Evolutionary conservation across 2,797 vertebrate species (phyloP), one percentile per base, ranked within the genome.

Genomic region (Coreius guichenoti): DNA sequence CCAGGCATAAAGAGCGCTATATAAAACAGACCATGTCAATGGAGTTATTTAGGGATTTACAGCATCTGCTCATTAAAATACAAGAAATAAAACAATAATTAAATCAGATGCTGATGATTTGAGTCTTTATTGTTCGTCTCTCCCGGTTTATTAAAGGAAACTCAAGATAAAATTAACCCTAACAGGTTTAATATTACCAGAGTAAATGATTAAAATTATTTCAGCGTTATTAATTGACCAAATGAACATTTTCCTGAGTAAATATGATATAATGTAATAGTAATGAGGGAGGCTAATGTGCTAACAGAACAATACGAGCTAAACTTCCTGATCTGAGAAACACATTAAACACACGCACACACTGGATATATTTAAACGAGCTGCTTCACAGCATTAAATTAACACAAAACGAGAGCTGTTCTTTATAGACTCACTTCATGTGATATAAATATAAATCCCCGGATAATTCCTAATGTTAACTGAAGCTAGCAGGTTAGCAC

Each of bases 261-360:
- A 17, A 63, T 36, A 1, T 74, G 4, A 63, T 9, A 23, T 33
- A 61, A 67, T 29, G 39, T 51, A 8, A 26, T 21, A 43, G 63
- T 33, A 13, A 63, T 26, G 23, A 70, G 68, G 81, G 54, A 61
- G 29, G 82, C 82, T 84, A 69, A 78, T 31, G 36, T 77, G 82
- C 82, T 84, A 84, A 84, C 74, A 69, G 82, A 84, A 84, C 82
- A 84, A 84, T 84, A 69, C 82, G 33, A 78, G 61, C 73, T 58
- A 78, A 39, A 68, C 11, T 12, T 77, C 45, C 61, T 23, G 17
- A 33, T 3, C 19, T 43, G 33, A 56, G 9, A 43, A 54, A 84
- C 47, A 77, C 49, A 9, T 43, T 29, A 43, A 70, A 58, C 63
- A 8, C 47, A 11, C 23, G 1, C 77, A n/a, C 77, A n/a, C 36